Percentiles rank a stretch among this genome's conserved stretches.
These are phyloP conservation scores for Brachionus asplanchnoidis DNA, from an alignment of 1,140 invertebrate species.

Conservation along the genomic window DNA sequence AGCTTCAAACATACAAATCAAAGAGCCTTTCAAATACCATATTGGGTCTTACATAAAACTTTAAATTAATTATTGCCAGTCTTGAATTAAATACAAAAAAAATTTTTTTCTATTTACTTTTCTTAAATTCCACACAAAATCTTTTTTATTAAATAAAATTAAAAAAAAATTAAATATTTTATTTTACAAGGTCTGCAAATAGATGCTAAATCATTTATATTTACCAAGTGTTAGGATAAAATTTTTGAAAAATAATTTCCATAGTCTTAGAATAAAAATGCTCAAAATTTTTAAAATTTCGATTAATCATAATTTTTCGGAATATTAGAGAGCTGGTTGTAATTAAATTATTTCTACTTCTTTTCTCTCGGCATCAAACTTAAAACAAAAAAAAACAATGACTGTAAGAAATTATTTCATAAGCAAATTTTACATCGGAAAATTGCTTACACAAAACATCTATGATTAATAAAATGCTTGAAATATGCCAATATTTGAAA, in stretches of 20 bases:
- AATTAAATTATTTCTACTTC: background rate
- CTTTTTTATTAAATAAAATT: background rate
- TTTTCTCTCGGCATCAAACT: background rate
- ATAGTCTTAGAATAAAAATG: background rate
- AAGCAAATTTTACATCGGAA: background rate
- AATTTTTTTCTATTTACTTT: background rate
- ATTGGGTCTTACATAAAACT: background rate
- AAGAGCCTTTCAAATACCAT: background rate
- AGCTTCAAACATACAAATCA: background rate
- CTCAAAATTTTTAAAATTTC: background rate
- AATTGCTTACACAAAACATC: background rate
- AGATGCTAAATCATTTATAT: background rate
- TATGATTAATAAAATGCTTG: background rate
- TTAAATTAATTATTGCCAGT: background rate
- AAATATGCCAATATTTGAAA: background rate
- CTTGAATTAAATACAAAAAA: background rate
- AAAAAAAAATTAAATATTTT: background rate
- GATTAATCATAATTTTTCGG: background rate
- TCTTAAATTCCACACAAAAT: background rate
- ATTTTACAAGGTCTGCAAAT: background rate
- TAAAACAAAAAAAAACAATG: background rate
- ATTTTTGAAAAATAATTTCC: background rate
- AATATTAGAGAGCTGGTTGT: background rate
- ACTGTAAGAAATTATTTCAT: background rate
- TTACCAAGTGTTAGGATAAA: background rate